Evolutionary conservation across 2,888 invertebrate genomes (phyloP), one percentile per base, ranked within the genome.

Genomic region (Zaprionus lineosus): DNA sequence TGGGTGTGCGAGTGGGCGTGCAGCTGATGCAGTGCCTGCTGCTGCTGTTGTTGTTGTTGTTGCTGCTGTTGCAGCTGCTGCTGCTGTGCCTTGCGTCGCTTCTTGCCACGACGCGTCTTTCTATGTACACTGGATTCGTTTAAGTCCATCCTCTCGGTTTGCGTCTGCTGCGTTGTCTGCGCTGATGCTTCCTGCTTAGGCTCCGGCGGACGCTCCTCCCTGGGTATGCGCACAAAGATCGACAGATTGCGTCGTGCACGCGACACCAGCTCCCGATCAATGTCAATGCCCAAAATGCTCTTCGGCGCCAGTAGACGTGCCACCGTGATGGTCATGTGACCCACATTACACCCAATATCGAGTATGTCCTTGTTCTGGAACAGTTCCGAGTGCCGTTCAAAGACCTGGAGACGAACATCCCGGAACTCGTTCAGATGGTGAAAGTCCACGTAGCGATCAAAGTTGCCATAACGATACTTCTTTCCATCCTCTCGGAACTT

Each of bases 271-370:
- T 94, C 93, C 15, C 93, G 92, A 91, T 99, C 99, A 76, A 99
- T 98, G 89, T 99, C 99, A 73, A 99, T 94, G 57, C 99, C 99
- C 52, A 96, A 92, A 53, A 98, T 95, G 69, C 95, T 95, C 64
- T 93, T 93, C 1, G 98, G 98, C 24, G 93, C 92, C 74, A 96
- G 94, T 82, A 97, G 95, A 64, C 95, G 92, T 0, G 97, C 99
- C 40, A 99, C 93, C 0, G 95, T 94, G 29, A 98, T 92, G 6
- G 99, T 97, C 74, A 99, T 93, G 88, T 98, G 97, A 0, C 99
- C 99, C 60, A 97, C 95, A 91, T 99, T 99, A 90, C 99, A 99
- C 9, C 99, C 99, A 86, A 99, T 95, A 88, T 99, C 99, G 67
- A 99, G 91, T 34, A 99, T 95, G 90, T 97, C 96, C 90, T 96